A percentile compares a stretch with the other conserved stretches of the same genome.
Evolutionary conservation across 2,797 vertebrate genomes (phyloP).

Genomic region (Dicrostonyx torquatus): DNA sequence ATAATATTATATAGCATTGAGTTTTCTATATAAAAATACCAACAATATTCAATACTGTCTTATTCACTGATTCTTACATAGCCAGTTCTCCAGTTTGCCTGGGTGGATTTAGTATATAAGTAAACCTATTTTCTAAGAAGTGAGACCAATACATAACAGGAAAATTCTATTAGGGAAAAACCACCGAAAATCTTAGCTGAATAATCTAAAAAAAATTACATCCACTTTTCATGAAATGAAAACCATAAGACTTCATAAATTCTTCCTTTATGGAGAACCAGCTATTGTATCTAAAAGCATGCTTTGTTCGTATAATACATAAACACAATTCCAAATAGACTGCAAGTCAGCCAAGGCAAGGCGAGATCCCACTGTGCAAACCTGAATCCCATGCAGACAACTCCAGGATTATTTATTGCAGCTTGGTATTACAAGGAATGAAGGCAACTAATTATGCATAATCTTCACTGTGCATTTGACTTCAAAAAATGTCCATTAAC

Average conservation of each 20-base stretch:
- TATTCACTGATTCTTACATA: slow-evolving; percentile 48
- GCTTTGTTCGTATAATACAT: slow-evolving; percentile 41
- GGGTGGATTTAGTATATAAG: slow-evolving; percentile 62
- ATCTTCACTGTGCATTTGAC: slow-evolving; percentile 53
- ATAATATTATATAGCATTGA: slow-evolving; percentile 16
- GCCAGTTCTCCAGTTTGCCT: slow-evolving; percentile 43
- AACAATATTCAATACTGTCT: slow-evolving; percentile 33
- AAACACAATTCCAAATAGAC: slow-evolving; percentile 56
- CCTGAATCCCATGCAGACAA: neutral
- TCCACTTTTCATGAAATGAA: slow-evolving; percentile 78
- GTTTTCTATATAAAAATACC: slow-evolving; percentile 34
- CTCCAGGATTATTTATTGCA: slow-evolving; percentile 65
- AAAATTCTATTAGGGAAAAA: slow-evolving; percentile 77
- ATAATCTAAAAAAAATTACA: slow-evolving; percentile 72
- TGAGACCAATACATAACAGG: slow-evolving; percentile 71
- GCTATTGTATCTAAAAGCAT: slow-evolving; percentile 58
- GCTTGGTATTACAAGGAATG: slow-evolving; percentile 45
- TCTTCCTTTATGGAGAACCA: slow-evolving; percentile 72
- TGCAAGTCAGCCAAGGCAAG: neutral
- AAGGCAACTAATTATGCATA: slow-evolving; percentile 67
- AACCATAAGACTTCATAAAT: slow-evolving; percentile 76
- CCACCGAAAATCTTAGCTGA: slow-evolving; percentile 77
- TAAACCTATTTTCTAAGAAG: slow-evolving; percentile 78
- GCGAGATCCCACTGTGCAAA: slow-evolving; percentile 62
- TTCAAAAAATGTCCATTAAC: slow-evolving; percentile 49